These are phyloP conservation scores for Ceuthmochares aereus DNA, from an alignment of 2,113 vertebrate genomes.

Conservation along the genomic window DNA sequence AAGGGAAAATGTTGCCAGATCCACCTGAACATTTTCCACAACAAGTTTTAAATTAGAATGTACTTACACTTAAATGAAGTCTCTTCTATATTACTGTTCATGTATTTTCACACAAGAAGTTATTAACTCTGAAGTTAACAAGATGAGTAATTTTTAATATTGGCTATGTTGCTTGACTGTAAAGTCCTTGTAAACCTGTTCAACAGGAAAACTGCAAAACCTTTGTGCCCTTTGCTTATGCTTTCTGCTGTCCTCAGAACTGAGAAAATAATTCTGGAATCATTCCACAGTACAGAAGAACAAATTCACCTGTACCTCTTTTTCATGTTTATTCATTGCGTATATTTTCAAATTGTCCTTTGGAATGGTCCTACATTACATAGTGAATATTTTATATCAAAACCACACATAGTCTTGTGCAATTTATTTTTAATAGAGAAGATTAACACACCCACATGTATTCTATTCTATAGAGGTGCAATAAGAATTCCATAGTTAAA, in stretches of 20 bases:
- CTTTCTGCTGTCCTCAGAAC: neutral
- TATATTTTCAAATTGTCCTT: neutral
- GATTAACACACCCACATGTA: no score
- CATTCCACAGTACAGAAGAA: neutral
- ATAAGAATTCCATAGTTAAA: neutral
- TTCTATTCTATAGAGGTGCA: neutral
- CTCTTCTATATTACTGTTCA: neutral
- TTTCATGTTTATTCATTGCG: neutral
- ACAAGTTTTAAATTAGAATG: neutral
- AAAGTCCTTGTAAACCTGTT: neutral
- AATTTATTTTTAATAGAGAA: no score
- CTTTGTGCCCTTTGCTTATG: neutral
- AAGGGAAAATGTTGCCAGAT: neutral
- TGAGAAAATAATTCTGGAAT: neutral
- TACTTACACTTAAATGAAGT: neutral
- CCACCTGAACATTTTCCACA: neutral
- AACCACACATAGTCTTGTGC: no score
- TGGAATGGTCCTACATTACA: neutral
- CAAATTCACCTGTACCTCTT: neutral
- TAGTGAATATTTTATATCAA: no score
- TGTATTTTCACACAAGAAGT: neutral
- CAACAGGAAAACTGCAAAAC: neutral
- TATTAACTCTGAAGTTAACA: neutral
- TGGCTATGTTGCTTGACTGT: neutral
- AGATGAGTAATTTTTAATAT: neutral